Evolutionary conservation across 2,113 vertebrate genomes (phyloP).

Genomic region (Microcebus murinus): DNA sequence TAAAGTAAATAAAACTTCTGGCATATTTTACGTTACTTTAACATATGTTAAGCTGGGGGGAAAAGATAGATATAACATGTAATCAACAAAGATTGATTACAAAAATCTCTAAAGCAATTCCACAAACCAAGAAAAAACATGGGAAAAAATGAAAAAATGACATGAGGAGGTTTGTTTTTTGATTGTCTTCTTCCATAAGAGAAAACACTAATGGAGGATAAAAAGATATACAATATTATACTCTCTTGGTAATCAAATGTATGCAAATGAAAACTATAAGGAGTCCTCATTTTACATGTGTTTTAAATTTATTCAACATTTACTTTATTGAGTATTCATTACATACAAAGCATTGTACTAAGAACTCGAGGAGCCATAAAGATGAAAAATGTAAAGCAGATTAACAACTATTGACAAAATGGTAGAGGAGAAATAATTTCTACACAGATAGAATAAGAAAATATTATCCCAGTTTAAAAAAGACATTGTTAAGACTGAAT

Average conservation of each 20-base stretch:
- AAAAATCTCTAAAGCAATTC: neutral
- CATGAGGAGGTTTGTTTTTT: neutral
- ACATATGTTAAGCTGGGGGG: neutral
- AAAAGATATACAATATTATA: neutral
- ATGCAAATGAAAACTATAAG: slow-evolving; percentile 43
- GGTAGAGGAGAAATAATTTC: neutral
- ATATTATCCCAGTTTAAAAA: neutral
- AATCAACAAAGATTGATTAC: neutral
- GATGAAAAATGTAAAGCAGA: neutral
- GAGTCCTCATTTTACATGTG: neutral
- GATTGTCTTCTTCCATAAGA: neutral
- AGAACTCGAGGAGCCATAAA: neutral
- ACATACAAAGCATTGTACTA: slow-evolving; percentile 26
- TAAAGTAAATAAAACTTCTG: neutral
- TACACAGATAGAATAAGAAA: neutral
- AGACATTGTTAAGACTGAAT: neutral
- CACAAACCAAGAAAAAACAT: neutral
- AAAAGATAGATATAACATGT: neutral
- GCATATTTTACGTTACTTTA: neutral
- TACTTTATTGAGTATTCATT: slow-evolving; percentile 37
- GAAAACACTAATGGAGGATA: neutral
- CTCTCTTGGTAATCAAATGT: neutral
- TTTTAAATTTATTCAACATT: slow-evolving; percentile 29
- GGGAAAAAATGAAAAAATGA: neutral
- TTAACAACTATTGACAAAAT: neutral